phyloP scores from a whole-genome alignment of 2,797 vertebrate species.

The Pseudochaenichthys georgianus region DNA sequence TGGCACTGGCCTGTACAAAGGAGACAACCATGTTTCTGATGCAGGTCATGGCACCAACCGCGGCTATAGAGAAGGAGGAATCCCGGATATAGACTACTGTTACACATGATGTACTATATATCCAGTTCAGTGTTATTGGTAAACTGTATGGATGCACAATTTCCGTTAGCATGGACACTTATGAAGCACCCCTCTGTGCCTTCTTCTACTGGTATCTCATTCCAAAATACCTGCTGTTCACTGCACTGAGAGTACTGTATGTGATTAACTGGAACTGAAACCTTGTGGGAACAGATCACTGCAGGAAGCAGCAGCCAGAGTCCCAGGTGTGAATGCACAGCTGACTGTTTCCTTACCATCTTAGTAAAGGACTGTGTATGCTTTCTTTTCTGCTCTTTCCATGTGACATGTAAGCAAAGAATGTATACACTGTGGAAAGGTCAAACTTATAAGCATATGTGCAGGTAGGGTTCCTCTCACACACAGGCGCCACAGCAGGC shows the following conservation, averaged over 20 bases:
- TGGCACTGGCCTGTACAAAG: slow-evolving; percentile 92
- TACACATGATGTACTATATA: slow-evolving; percentile 91
- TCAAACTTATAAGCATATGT: slow-evolving; percentile 48
- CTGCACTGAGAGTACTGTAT: slow-evolving; percentile 73
- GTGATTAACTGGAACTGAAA: slow-evolving; percentile 79
- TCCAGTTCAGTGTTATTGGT: slow-evolving; percentile 78
- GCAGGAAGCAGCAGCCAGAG: slow-evolving; percentile 74
- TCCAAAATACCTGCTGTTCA: slow-evolving; percentile 84
- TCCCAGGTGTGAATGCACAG: slow-evolving; percentile 82
- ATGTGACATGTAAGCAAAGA: slow-evolving; percentile 77
- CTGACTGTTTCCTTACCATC: slow-evolving; percentile 78
- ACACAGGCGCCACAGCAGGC: slow-evolving; percentile 56
- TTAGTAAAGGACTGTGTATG: slow-evolving; percentile 81
- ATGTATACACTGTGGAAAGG: slow-evolving; percentile 79
- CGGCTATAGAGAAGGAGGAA: slow-evolving; percentile 92
- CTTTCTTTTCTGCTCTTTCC: slow-evolving; percentile 76
- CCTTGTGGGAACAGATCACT: slow-evolving; percentile 72
- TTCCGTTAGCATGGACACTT: slow-evolving; percentile 85
- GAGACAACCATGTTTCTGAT: slow-evolving; percentile 87
- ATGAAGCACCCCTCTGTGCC: slow-evolving; percentile 88
- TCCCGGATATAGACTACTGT: slow-evolving; percentile 93
- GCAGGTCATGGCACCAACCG: slow-evolving; percentile 91
- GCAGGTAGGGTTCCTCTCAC: slow-evolving; percentile 59
- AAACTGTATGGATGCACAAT: slow-evolving; percentile 88
- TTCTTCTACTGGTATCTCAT: slow-evolving; percentile 87